Evolutionary conservation across 2,113 vertebrate species (phyloP).

Genomic region (Romanogobio albipinnatus): DNA sequence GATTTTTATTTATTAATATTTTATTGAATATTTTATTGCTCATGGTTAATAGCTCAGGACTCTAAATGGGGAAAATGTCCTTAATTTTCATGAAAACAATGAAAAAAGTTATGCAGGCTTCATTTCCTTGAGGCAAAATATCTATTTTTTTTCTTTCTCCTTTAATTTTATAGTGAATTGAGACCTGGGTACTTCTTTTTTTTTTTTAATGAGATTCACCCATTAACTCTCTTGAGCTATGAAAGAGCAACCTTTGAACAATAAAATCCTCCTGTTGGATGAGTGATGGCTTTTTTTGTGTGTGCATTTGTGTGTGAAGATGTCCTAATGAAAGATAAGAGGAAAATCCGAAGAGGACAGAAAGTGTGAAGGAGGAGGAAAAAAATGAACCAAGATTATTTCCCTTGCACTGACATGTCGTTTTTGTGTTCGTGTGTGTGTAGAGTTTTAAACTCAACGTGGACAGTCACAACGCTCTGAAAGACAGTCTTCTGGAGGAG

Average conservation of each 20-base stretch:
- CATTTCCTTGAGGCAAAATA: neutral
- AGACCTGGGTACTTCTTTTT: neutral
- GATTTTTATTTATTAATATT: neutral
- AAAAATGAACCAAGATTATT: conserved; percentile 26
- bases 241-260: neutral
- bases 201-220: neutral
- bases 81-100: neutral
- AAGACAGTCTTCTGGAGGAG: conserved; percentile 93
- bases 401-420: conserved; percentile 40
- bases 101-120: neutral
- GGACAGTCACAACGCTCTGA: conserved; percentile 87
- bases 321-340: conserved; percentile 48
- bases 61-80: neutral
- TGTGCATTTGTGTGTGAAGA: conserved; percentile 8
- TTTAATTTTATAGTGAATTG: neutral
- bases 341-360: conserved; percentile 44
- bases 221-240: neutral
- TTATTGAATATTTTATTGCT: neutral
- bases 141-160: neutral
- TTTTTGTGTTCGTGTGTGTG: conserved; percentile 50
- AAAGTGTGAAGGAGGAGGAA: conserved; percentile 27
- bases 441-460: conserved; percentile 96
- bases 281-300: conserved; percentile 3
- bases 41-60: neutral
- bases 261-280: neutral